phyloP scores from a whole-genome alignment of 2,888 invertebrate genomes.

The Didymodactylos carnosus region DNA sequence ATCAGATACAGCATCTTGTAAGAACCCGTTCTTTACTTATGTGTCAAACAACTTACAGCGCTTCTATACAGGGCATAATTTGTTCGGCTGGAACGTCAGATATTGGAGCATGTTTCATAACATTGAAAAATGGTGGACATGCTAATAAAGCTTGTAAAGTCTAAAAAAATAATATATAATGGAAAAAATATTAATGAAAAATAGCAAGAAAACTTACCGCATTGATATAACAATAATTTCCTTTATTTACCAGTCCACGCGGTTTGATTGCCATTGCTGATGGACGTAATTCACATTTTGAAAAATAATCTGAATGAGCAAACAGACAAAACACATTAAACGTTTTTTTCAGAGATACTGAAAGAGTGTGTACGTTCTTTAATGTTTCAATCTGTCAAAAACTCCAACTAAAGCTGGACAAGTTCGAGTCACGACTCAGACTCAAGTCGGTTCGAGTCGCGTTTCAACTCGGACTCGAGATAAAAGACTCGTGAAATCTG shows the following conservation, averaged over 20 bases:
- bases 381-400: too few species aligned
- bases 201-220: conserved; percentile 43
- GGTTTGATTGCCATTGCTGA: conserved; percentile 59
- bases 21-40: too few species aligned
- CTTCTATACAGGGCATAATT: conserved; percentile 34
- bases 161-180: conserved; percentile 21
- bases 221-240: conserved; percentile 89
- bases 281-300: conserved; percentile 55
- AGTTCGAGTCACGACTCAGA: too few species aligned
- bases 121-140: conserved; percentile 81
- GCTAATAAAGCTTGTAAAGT: conserved; percentile 76
- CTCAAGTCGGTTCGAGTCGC: too few species aligned
- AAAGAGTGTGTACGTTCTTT: too few species aligned
- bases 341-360: too few species aligned
- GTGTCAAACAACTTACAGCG: conserved; percentile 15
- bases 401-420: too few species aligned
- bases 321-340: not conserved
- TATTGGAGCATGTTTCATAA: conserved; percentile 57
- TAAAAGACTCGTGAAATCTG: too few species aligned
- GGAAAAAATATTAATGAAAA: conserved; percentile 11
- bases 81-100: conserved; percentile 21
- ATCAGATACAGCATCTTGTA: too few species aligned
- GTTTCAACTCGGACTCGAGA: too few species aligned
- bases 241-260: conserved; percentile 70
- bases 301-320: conserved; percentile 31